A percentile compares a stretch with the other conserved stretches of the same genome.
Evolutionary conservation across 2,888 invertebrate genomes (phyloP).

Genomic region (Nebria salina): DNA sequence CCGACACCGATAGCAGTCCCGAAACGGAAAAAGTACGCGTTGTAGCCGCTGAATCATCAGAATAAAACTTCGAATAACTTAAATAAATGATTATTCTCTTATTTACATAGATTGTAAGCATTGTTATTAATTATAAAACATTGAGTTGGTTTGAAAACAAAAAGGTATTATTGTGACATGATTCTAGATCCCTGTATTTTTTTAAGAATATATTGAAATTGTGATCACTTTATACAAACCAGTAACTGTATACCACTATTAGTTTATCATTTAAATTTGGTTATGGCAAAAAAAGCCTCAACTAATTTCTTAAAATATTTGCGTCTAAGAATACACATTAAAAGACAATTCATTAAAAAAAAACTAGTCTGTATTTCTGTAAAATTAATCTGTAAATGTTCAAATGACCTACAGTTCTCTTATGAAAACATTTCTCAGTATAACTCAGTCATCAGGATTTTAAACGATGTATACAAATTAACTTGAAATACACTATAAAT

Average conservation of each 20-base stretch:
- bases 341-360: no score
- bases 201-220: slow-evolving; percentile 18
- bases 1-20: slow-evolving; percentile 34
- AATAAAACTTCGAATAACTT: not conserved
- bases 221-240: slow-evolving; percentile 15
- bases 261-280: no score
- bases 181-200: slow-evolving; percentile 19
- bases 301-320: no score
- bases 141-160: not conserved
- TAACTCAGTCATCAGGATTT: no score
- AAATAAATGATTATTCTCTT: not conserved
- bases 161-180: slow-evolving; percentile 15
- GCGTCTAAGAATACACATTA: no score
- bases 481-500: no score
- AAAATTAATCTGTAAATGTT: no score
- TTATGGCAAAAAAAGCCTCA: no score
- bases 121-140: not conserved
- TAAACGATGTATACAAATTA: no score
- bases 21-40: not conserved
- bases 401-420: no score
- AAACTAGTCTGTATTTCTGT: no score
- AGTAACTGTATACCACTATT: not conserved
- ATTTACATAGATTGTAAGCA: not conserved
- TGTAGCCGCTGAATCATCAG: not conserved
- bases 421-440: no score